Conservation (phyloP, 2,113 vertebrate species). For the Nycticebus coucang region DNA sequence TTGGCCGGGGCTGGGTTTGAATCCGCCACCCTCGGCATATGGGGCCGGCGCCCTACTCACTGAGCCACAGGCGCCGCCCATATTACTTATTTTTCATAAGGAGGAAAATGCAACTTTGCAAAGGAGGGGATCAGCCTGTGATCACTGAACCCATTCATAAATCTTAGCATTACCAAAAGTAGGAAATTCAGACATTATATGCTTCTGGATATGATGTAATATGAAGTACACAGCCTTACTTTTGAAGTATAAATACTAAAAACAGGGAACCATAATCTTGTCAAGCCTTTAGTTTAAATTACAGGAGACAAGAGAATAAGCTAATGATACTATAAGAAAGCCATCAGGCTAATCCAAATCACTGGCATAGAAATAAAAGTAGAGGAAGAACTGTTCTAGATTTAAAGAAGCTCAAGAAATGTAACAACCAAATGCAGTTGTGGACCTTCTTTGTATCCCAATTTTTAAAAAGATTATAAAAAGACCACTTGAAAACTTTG, state of each 20-base stretch:
- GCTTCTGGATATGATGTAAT: neutral
- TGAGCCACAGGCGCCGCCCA: too few species aligned
- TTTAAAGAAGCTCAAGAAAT: constrained; percentile 26
- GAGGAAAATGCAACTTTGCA: neutral
- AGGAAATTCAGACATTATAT: neutral
- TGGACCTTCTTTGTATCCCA: neutral
- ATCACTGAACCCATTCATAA: neutral
- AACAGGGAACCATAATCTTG: constrained; percentile 1
- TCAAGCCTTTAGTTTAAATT: constrained; percentile 36
- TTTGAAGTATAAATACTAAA: neutral
- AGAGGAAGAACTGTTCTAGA: neutral
- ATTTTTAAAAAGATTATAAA: constrained; percentile 19
- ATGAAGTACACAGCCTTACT: neutral
- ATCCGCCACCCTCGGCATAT: too few species aligned
- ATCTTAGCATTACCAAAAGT: neutral
- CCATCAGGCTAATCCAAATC: constrained; percentile 2
- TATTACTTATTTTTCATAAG: neutral
- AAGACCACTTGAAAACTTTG: constrained; percentile 5
- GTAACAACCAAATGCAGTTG: constrained; percentile 3
- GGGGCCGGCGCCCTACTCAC: too few species aligned
- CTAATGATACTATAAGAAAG: constrained; percentile 3
- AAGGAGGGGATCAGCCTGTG: neutral
- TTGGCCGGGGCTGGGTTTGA: too few species aligned
- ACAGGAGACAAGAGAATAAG: neutral
- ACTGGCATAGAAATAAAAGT: constrained; percentile 7